These are phyloP conservation scores for Idris sp. DNA, from an alignment of 1,140 invertebrate species.

Conservation along the genomic window DNA sequence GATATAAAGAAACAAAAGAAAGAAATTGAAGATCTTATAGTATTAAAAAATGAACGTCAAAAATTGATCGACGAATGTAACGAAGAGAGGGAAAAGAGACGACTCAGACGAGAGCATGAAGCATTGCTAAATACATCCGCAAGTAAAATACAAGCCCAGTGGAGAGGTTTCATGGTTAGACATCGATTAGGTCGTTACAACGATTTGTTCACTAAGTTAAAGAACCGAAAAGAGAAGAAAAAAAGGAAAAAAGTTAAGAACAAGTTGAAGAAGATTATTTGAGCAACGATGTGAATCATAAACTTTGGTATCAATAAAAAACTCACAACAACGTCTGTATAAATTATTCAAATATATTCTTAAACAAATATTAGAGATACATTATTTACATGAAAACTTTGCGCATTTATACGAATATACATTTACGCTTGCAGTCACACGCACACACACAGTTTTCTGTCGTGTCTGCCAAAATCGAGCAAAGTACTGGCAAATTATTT, in stretches of 20 bases:
- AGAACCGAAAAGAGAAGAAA: constrained; percentile 49
- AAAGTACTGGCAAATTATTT: constrained; percentile 25
- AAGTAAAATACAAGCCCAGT: constrained; percentile 66
- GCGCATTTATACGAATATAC: constrained; percentile 68
- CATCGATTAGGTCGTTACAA: constrained; percentile 63
- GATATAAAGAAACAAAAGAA: constrained; percentile 63
- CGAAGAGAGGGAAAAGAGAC: constrained; percentile 29
- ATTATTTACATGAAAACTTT: constrained; percentile 74
- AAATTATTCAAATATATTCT: constrained; percentile 78
- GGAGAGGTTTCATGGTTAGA: constrained; percentile 71
- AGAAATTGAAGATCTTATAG: constrained; percentile 47
- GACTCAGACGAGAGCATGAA: constrained; percentile 1
- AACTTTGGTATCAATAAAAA: too few species aligned
- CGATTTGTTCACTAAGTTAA: constrained; percentile 36
- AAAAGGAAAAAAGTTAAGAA: constrained; percentile 4
- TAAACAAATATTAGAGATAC: constrained; percentile 74
- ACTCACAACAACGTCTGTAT: too few species aligned
- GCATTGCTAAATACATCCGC: constrained; percentile 51
- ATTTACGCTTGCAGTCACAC: too few species aligned
- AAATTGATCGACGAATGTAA: constrained; percentile 60
- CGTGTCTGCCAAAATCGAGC: constrained; percentile 27
- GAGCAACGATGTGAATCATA: too few species aligned
- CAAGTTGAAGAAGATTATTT: not conserved
- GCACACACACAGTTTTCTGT: constrained; percentile 60
- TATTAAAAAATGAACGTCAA: constrained; percentile 50